Conservation (phyloP, 2,888 invertebrate species). For the Aphodius granarius region DNA sequence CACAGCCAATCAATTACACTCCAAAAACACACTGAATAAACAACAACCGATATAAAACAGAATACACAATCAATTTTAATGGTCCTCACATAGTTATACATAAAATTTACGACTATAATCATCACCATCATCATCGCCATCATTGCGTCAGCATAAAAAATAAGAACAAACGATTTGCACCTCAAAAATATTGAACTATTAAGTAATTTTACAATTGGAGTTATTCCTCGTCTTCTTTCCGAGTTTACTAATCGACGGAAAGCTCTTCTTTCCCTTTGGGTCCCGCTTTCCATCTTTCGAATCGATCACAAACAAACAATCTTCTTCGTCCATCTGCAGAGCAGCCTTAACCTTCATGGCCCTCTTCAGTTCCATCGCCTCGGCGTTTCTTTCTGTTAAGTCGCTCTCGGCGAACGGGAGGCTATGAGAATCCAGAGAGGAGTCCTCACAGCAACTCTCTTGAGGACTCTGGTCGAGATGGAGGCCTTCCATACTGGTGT, state of each 20-base stretch:
- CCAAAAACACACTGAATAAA: background rate
- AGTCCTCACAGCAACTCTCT: background rate
- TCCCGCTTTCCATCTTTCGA: background rate
- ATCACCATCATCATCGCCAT: background rate
- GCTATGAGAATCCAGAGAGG: background rate
- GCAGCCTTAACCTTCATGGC: background rate
- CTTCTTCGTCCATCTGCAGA: background rate
- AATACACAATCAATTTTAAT: background rate
- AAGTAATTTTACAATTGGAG: constrained; percentile 26
- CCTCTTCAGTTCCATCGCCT: background rate
- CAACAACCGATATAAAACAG: background rate
- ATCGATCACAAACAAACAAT: background rate
- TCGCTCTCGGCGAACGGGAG: background rate
- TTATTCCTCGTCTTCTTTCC: constrained; percentile 27
- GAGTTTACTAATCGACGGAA: constrained; percentile 23
- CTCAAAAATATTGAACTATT: background rate
- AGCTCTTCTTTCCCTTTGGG: constrained; percentile 18
- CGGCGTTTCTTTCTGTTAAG: background rate
- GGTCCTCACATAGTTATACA: background rate
- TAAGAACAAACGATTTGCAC: no score
- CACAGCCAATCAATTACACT: background rate
- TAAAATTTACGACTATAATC: background rate
- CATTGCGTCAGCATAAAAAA: background rate
- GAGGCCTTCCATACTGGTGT: background rate
- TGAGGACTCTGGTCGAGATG: background rate